Percentiles rank a stretch among this genome's conserved stretches.
These are phyloP conservation scores for Drosophila recens DNA, from an alignment of 2,888 invertebrate genomes.

Conservation along the genomic window DNA sequence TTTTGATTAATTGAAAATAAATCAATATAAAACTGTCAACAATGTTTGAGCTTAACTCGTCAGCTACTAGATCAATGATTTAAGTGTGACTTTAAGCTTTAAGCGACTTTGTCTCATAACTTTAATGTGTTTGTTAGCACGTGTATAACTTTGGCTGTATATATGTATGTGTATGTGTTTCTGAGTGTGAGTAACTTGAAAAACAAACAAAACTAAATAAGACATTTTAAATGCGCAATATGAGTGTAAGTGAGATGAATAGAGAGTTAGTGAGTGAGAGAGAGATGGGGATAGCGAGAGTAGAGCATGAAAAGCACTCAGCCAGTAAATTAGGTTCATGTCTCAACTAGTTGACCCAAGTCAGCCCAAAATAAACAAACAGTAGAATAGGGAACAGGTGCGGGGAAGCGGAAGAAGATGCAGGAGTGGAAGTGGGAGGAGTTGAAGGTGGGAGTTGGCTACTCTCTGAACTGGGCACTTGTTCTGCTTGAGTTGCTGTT, in stretches of 20 bases:
- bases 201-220: constrained; percentile 68
- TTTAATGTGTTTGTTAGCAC: constrained; percentile 52
- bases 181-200: constrained; percentile 43
- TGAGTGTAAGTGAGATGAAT: not conserved
- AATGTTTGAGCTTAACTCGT: not conserved
- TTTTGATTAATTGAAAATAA: not conserved
- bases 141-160: constrained; percentile 44
- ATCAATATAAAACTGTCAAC: constrained; percentile 10
- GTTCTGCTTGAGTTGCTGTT: constrained; percentile 75
- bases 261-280: not conserved
- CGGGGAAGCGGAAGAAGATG: constrained; percentile 1
- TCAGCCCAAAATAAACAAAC: constrained; percentile 72
- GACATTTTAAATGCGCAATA: constrained; percentile 62
- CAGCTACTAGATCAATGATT: constrained; percentile 1
- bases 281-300: constrained; percentile 11
- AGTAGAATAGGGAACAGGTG: constrained; percentile 31
- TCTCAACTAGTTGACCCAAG: constrained; percentile 80
- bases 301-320: constrained; percentile 74
- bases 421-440: constrained; percentile 6
- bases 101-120: constrained; percentile 21
- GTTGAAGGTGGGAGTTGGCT: constrained; percentile 25
- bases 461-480: constrained; percentile 60
- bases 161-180: constrained; percentile 14
- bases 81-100: constrained; percentile 9
- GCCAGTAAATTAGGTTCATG: constrained; percentile 81